These are phyloP conservation scores for Nothocercus julius DNA, from an alignment of 2,113 vertebrate species.

Conservation along the genomic window DNA sequence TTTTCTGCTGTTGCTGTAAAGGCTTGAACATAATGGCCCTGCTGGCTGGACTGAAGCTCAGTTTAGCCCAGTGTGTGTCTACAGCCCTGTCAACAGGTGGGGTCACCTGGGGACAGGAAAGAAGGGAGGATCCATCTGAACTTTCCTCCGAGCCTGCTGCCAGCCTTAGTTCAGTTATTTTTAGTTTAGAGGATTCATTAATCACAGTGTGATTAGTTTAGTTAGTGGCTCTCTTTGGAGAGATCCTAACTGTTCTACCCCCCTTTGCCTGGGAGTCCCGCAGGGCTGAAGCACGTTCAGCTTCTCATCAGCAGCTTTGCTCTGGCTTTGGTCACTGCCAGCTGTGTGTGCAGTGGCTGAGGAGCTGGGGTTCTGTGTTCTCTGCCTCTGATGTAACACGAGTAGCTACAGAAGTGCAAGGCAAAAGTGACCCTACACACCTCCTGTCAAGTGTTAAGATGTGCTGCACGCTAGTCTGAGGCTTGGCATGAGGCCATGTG, in stretches of 20 bases:
- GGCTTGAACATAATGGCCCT: background rate
- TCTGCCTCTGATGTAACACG: background rate
- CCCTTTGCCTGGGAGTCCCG: background rate
- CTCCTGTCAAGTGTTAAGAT: background rate
- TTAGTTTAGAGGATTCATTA: background rate
- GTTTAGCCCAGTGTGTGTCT: background rate
- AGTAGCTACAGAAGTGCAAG: background rate
- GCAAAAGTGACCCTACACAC: background rate
- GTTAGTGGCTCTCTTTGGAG: background rate
- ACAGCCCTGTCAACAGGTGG: background rate
- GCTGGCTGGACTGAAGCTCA: background rate
- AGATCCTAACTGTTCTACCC: background rate
- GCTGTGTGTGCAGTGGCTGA: background rate
- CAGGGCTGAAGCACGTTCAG: background rate
- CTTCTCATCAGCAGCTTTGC: background rate
- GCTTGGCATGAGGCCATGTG: background rate
- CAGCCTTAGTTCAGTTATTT: background rate
- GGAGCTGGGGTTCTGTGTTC: background rate
- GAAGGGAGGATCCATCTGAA: background rate
- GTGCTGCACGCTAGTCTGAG: background rate
- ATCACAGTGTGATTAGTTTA: background rate
- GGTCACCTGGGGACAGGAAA: background rate
- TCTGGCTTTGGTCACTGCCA: background rate
- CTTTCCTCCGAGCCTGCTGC: background rate
- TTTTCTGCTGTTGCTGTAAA: background rate